Base-by-base conservation (phyloP, 2,888 invertebrate species). In the Mythimna pallens region DNA sequence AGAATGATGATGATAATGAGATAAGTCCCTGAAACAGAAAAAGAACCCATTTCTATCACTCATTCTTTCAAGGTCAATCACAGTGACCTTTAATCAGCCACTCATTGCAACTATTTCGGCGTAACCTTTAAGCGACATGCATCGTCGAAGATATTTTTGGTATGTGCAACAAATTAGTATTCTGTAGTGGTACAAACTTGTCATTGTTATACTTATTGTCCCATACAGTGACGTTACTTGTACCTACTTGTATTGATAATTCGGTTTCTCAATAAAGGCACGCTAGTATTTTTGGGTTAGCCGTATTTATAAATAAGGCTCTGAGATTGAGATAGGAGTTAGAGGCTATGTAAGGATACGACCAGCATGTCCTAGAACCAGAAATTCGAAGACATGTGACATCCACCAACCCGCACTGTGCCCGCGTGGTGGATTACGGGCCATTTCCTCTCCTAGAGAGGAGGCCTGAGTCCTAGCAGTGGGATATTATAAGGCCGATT, bases 201-300 rank as follows among this genome's bases (percentile, higher is more conserved):
- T 90, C 90, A 92, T 92, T 91, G 91, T 90, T 86, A 83, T 76
- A 80, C 80, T 71, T 78, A 72, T 84, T 87, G 88, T 89, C 86
- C 86, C 85, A 87, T 87, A 88, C 80, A 80, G 80, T 87, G 87
- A 87, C 89, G 89, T 86, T 73, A 86, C 86, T 12, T 22, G 55
- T 30, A 74, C 36, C 36, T 36, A 36, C 65, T 20, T n/a, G 10
- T 61, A 34, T 63, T 71, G 71, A 47, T 80, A 52, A 77, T 73
- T 72, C 54, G 14, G 34, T 20, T 63, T 65, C 70, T 54, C 22
- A 52, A 71, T 71, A 75, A 40, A 71, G 79, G 55, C 65, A 52
- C 61, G 80, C 4, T 52, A 7, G 25, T 25, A 65, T 66, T 69
- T 80, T 81, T 78, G 63, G 79, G 68, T 75, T n/a, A 75, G 70